These are phyloP conservation scores for Thomomys bottae DNA, from an alignment of 2,113 vertebrate species.

Conservation along the genomic window DNA sequence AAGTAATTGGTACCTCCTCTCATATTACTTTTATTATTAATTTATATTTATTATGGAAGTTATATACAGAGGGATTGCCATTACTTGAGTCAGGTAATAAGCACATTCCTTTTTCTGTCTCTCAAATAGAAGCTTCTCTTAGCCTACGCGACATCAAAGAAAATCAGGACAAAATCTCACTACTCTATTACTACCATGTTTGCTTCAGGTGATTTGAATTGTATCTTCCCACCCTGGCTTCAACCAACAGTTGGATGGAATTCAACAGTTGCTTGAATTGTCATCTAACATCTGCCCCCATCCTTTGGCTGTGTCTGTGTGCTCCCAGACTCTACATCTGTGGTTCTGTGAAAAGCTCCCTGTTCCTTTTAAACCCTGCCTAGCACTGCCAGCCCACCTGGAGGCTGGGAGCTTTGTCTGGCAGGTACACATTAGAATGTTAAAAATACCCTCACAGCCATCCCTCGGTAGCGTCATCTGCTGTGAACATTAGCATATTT, in stretches of 20 bases:
- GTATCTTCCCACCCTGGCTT: neutral
- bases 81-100: too few species aligned
- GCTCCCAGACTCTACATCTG: neutral
- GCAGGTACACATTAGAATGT: constrained; percentile 67
- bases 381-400: constrained; percentile 63
- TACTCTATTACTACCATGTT: neutral
- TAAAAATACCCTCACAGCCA: constrained; percentile 67
- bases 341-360: constrained; percentile 38
- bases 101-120: too few species aligned
- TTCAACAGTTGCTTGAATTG: neutral
- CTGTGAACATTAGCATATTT: constrained; percentile 30
- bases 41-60: neutral
- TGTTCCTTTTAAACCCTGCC: constrained; percentile 35
- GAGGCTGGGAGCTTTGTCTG: constrained; percentile 64
- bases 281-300: neutral
- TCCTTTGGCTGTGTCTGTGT: neutral
- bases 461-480: neutral
- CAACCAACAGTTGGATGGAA: neutral
- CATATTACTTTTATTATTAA: neutral
- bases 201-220: neutral
- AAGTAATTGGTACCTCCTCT: neutral
- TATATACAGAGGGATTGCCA: too few species aligned
- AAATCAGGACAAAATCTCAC: neutral
- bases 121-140: neutral
- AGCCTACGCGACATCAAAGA: neutral